Evolutionary conservation across 2,113 vertebrate species (phyloP).

Genomic region (Pseudopodoces humilis): DNA sequence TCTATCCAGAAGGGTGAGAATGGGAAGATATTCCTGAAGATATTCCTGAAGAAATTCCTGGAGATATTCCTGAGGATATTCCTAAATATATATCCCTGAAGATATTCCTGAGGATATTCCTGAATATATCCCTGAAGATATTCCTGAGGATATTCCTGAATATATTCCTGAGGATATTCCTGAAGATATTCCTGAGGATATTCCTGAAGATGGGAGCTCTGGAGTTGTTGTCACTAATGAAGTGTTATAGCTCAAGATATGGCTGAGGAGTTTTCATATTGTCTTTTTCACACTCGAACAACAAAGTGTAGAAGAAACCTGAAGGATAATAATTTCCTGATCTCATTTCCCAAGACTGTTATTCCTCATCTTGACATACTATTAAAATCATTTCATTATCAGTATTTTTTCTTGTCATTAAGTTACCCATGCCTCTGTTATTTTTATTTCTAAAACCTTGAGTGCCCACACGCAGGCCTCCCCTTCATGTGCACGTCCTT

Average conservation of each 20-base stretch:
- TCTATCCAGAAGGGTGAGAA: background rate
- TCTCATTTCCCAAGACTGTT: conserved; percentile 50
- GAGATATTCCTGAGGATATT: background rate
- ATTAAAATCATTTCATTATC: conserved; percentile 74
- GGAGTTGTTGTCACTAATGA: background rate
- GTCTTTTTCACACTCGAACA: conserved; percentile 35
- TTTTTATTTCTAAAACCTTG: conserved; percentile 32
- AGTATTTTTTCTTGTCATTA: conserved; percentile 61
- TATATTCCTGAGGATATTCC: too few species aligned
- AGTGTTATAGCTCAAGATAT: background rate
- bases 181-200: background rate
- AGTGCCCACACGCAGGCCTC: background rate
- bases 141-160: too few species aligned
- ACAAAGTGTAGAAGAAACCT: background rate
- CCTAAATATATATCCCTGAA: too few species aligned
- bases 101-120: too few species aligned
- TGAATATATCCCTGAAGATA: background rate
- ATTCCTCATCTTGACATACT: conserved; percentile 72
- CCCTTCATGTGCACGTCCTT: background rate
- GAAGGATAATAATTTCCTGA: conserved; percentile 53
- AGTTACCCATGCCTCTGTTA: conserved; percentile 41
- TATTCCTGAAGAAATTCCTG: background rate
- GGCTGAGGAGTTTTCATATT: conserved; percentile 11
- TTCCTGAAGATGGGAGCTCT: background rate
- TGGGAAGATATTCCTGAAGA: background rate